phyloP scores from a whole-genome alignment of 2,113 vertebrate genomes.

The Heptranchias perlo region DNA sequence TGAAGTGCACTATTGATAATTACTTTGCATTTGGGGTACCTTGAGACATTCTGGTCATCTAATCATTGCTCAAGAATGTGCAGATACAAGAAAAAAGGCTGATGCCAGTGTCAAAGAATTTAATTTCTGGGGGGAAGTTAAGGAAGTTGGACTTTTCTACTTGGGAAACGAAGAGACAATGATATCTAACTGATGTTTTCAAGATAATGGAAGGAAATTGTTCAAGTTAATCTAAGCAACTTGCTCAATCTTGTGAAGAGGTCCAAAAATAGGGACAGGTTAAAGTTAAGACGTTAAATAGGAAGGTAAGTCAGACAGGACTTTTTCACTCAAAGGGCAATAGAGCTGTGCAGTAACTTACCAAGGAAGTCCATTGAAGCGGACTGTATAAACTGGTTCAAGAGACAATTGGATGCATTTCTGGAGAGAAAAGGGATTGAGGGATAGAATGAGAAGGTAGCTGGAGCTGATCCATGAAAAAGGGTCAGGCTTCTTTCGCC shows the following conservation, averaged over 20 bases:
- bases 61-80: not conserved
- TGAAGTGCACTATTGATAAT: not conserved
- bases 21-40: not conserved
- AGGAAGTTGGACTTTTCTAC: not conserved
- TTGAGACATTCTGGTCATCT: not conserved
- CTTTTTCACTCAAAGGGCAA: not conserved
- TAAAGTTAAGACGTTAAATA: not conserved
- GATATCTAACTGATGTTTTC: not conserved
- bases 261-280: not conserved
- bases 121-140: not conserved
- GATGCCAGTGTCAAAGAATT: not conserved
- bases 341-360: not conserved
- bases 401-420: not conserved
- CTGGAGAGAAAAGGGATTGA: not conserved
- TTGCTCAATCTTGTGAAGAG: not conserved
- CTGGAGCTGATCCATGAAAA: not conserved
- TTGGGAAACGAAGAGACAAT: not conserved
- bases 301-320: not conserved
- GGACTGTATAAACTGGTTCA: not conserved
- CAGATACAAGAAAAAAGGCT: not conserved
- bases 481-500: not conserved
- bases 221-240: not conserved
- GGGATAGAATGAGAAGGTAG: not conserved
- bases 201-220: not conserved
- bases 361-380: not conserved